A percentile compares a stretch with the other conserved stretches of the same genome.
Conservation (phyloP, 2,797 vertebrate genomes). For the Acipenser oxyrinchus region DNA sequence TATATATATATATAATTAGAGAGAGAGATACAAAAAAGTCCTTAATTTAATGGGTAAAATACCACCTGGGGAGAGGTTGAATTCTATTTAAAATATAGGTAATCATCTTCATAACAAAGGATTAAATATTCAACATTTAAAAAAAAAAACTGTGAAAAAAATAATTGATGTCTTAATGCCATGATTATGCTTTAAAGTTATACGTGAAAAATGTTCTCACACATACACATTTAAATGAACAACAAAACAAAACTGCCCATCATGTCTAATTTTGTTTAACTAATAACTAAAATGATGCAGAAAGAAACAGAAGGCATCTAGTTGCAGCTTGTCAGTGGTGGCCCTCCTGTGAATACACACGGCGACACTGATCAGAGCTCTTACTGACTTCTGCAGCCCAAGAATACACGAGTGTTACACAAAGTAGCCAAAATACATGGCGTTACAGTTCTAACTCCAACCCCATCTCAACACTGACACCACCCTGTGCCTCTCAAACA, state of each 20-base stretch:
- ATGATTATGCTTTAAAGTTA: conserved; percentile 43
- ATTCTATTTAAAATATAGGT: too few species aligned
- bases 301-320: conserved; percentile 27
- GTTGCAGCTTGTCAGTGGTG: conserved; percentile 10
- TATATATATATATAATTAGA: background rate
- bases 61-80: background rate
- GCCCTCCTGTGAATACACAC: conserved; percentile 4
- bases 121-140: conserved; percentile 9
- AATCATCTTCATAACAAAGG: conserved; percentile 9
- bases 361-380: conserved; percentile 2
- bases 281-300: conserved; percentile 25
- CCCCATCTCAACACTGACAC: background rate
- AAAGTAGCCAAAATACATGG: background rate
- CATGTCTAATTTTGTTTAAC: conserved; percentile 22
- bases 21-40: background rate
- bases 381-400: conserved; percentile 1
- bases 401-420: background rate
- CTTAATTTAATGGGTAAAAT: conserved; percentile 5
- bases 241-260: conserved; percentile 33
- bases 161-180: conserved; percentile 34
- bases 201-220: conserved; percentile 32
- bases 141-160: conserved; percentile 16
- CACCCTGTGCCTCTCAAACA: background rate
- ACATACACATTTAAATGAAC: conserved; percentile 38
- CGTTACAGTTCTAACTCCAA: background rate